Evolutionary conservation across 2,888 invertebrate species (phyloP).

Genomic region (Amiota communis): DNA sequence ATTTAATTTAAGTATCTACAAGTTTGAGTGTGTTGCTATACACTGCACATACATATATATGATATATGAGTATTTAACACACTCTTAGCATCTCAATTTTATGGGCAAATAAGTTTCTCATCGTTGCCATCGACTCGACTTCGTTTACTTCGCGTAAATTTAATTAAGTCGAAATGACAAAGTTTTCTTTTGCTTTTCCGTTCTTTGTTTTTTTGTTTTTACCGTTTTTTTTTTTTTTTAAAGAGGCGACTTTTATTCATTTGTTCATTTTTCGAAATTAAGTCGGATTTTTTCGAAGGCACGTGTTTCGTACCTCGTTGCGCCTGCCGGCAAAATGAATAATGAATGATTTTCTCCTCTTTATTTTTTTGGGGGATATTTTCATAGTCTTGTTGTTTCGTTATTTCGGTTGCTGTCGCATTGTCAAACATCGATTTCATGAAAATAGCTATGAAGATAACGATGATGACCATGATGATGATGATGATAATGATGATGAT

Average conservation of each 20-base stretch:
- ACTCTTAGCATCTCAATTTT: not conserved
- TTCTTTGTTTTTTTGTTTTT: not conserved
- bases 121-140: not conserved
- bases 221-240: too few relatives aligned
- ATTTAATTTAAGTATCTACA: too few relatives aligned
- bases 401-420: conserved; percentile 10
- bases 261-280: too few relatives aligned
- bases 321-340: not conserved
- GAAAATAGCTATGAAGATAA: not conserved
- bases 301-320: too few relatives aligned
- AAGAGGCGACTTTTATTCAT: too few relatives aligned
- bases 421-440: conserved; percentile 2
- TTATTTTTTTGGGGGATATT: not conserved
- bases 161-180: conserved; percentile 21
- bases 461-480: not conserved
- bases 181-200: not conserved
- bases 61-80: not conserved
- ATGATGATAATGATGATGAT: not conserved
- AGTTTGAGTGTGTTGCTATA: not conserved
- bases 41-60: not conserved
- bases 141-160: not conserved
- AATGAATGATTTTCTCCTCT: not conserved
- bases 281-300: too few relatives aligned
- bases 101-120: not conserved
- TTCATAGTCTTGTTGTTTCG: conserved; percentile 14